Base-by-base conservation (phyloP, 2,888 invertebrate genomes). In the Spialia ferax region DNA sequence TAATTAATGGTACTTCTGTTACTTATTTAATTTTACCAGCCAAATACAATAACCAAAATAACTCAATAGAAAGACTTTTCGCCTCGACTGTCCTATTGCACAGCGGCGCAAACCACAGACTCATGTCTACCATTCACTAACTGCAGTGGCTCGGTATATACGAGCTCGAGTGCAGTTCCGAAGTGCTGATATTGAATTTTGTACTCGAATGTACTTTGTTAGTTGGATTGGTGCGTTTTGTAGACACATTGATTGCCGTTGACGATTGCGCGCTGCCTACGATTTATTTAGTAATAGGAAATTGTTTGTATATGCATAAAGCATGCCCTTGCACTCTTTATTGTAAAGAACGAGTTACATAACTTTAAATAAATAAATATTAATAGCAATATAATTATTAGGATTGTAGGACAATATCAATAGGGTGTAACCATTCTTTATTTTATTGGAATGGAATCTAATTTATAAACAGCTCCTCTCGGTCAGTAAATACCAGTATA, bases 111-210 rank as follows among this genome's bases (percentile, higher is more conserved):
- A 66, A 67, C 60, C 66, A 66, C 66, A 45, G 65, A 66, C 54
- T 66, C 66, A 60, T 64, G 65, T 67, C 66, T 60, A 67, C 60
- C 66, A 67, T 61, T 61, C 55, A 67, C 60, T 66, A 67, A 67
- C 66, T 67, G 66, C 66, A 61, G 57, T 67, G 59, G 45, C 45
- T 42, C 42, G 10, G 45, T 45, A 45, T 61, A 67, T 55, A 61
- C 61, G 66, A 60, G 66, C 61, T 22, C 15, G 42, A 45, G 15
- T 20, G 45, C 45, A 45, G 45, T 45, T 67, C 61, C 61, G 45
- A 67, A 66, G 35, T 48, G 66, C 66, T 67, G 66, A 67, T 67
- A 67, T 67, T 67, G 66, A 67, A 67, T 67, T 67, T 67, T 67
- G 66, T 67, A 61, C 67, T 55, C 61, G 61, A 67, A 55, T 55